These are phyloP conservation scores for Melipona quadrifasciata DNA, from an alignment of 1,140 invertebrate species.

Conservation along the genomic window DNA sequence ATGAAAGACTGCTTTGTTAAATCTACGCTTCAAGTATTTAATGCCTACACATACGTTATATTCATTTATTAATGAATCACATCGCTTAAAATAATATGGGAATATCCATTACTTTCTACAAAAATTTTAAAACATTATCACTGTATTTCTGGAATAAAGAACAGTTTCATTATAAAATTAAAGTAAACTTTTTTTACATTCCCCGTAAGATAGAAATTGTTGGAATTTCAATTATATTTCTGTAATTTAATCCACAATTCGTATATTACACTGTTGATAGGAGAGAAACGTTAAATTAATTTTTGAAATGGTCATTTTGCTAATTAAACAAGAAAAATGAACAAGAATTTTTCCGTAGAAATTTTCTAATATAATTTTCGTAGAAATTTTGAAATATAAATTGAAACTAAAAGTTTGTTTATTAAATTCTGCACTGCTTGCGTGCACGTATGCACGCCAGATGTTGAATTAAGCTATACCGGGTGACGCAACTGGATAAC, in stretches of 20 bases:
- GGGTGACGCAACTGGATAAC: background rate
- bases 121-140: background rate
- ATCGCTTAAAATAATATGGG: background rate
- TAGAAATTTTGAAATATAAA: background rate
- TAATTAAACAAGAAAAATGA: background rate
- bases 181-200: too few species aligned
- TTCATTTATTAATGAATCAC: background rate
- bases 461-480: constrained; percentile 7
- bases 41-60: background rate
- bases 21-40: too few species aligned
- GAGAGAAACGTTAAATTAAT: too few species aligned
- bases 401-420: background rate
- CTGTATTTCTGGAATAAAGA: background rate
- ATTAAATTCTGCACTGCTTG: background rate
- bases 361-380: background rate
- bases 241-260: background rate
- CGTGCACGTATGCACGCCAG: constrained; percentile 5
- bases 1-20: background rate
- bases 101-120: background rate
- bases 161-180: background rate
- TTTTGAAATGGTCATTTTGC: too few species aligned
- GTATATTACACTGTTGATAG: background rate
- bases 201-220: background rate
- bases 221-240: background rate
- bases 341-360: background rate